Base-by-base conservation (phyloP, 2,797 vertebrate genomes). In the Spatula versicolor region DNA sequence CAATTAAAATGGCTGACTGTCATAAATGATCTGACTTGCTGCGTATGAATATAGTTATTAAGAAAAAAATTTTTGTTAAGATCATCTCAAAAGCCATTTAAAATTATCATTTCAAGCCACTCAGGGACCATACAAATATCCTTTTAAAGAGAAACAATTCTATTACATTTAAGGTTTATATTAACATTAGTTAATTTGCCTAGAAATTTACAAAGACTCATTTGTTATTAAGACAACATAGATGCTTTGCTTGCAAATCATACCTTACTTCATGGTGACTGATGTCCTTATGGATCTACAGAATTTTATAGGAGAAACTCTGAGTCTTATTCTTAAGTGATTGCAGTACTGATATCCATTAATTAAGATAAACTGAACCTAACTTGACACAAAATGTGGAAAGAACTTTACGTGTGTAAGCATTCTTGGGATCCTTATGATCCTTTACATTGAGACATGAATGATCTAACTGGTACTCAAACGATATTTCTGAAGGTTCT, bases 31-130 rank as follows among this genome's bases (percentile, higher is more conserved):
- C 35, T 67, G 50, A 66, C 30, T 50, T 67, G 23, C 12, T 58
- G 35, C 15, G 17, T 66, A 91, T 20, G 21, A 91, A 85, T 26
- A 45, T 1, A 78, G 30, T 25, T 23, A 74, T 39, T 71, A 93
- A 43, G 54, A 81, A 48, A 56, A 90, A 86, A 92, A 5, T 67
- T 83, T 93, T 91, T 90, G 43, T 66, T 94, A 86, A 78, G 19
- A 93, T 79, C 48, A 86, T 55, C 79, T 91, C 71, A 48, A 72
- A 48, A 33, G 22, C 33, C 22, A 48, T 35, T 20, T 48, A 46
- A 87, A 91, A 84, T 84, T 93, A 83, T 52, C 18, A 55, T 88
- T 95, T 96, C 74, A 93, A 93, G 72, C 72, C 59, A 74, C 45
- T 59, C 20, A 33, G 55, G 43, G 58, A 86, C 72, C 55, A 74